A percentile compares a stretch with the other conserved stretches of the same genome.
Evolutionary conservation across 2,113 vertebrate species (phyloP).

Genomic region (Campylomormyrus numenius): DNA sequence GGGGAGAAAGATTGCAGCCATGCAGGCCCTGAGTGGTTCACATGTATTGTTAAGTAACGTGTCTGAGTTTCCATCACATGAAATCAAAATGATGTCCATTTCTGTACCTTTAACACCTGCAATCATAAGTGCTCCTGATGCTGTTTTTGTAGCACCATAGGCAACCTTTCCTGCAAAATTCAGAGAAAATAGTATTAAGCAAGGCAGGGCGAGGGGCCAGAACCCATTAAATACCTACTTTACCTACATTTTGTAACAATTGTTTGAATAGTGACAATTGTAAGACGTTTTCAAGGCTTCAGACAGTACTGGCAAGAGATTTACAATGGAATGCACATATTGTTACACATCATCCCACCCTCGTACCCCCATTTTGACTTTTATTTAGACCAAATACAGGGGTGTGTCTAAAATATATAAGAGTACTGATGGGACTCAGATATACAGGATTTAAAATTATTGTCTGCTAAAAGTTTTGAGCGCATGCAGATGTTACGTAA

Average conservation of each 20-base stretch:
- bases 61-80: slow-evolving; percentile 74
- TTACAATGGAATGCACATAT: background rate
- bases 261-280: background rate
- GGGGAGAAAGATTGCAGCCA: slow-evolving; percentile 71
- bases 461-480: background rate
- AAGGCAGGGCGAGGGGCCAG: slow-evolving; percentile 79
- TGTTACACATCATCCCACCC: background rate
- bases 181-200: slow-evolving; percentile 83
- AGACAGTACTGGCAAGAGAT: background rate
- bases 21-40: slow-evolving; percentile 70
- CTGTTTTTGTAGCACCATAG: slow-evolving; percentile 77
- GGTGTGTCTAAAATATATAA: background rate
- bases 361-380: background rate
- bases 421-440: background rate
- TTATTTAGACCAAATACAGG: background rate
- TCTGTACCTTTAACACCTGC: slow-evolving; percentile 78
- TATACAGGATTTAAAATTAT: background rate
- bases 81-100: slow-evolving; percentile 79
- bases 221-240: slow-evolving; percentile 85
- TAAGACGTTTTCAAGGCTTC: background rate
- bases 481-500: background rate
- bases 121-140: slow-evolving; percentile 75
- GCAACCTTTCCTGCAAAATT: slow-evolving; percentile 80
- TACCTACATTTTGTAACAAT: slow-evolving; percentile 81
- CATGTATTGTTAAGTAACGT: slow-evolving; percentile 73